Conservation (phyloP, 2,888 invertebrate species). For the Gandaritis pyraliata region DNA sequence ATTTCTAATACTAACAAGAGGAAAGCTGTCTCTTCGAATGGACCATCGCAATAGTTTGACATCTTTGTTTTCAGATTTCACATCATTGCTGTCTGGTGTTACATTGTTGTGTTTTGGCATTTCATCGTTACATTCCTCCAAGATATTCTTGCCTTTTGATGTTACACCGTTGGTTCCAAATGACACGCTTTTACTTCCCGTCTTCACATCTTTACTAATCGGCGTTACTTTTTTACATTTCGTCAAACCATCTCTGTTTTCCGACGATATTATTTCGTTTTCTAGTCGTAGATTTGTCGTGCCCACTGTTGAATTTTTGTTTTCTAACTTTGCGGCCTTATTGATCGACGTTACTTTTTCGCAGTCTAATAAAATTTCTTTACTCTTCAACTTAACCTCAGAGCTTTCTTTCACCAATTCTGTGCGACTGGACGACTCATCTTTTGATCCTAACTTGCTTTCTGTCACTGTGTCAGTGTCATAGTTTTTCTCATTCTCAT, state of each 20-base stretch:
- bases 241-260: background rate
- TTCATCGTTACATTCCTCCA: background rate
- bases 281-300: background rate
- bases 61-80: constrained; percentile 44
- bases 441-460: background rate
- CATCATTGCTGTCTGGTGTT: constrained; percentile 5
- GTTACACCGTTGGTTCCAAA: background rate
- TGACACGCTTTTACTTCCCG: constrained; percentile 8
- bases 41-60: constrained; percentile 55
- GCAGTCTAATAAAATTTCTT: constrained; percentile 1
- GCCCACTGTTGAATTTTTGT: background rate
- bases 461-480: background rate
- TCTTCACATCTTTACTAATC: background rate
- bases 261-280: background rate
- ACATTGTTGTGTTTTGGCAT: background rate
- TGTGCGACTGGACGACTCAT: background rate
- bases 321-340: background rate
- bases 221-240: constrained; percentile 5
- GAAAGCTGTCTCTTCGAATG: constrained; percentile 72
- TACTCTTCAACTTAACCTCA: background rate
- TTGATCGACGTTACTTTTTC: background rate
- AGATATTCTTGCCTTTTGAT: background rate
- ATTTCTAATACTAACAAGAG: constrained; percentile 64
- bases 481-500: background rate
- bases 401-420: background rate